Evolutionary conservation across 2,888 invertebrate genomes (phyloP).

Genomic region (Drosophila subsilvestris): DNA sequence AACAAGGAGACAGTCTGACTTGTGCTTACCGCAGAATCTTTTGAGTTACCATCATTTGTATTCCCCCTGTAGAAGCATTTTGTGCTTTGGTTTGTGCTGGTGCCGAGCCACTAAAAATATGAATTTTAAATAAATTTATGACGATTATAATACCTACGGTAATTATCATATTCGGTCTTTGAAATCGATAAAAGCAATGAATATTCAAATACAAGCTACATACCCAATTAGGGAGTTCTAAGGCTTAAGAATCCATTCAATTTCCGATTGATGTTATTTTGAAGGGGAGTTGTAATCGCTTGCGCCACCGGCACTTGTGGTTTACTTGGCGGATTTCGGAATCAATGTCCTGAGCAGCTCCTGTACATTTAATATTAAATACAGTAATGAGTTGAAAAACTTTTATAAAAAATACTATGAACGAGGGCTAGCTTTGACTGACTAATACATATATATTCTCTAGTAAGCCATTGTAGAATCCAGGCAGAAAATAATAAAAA

Average conservation of each 20-base stretch:
- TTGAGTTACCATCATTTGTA: conserved; percentile 55
- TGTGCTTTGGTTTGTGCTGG: conserved; percentile 51
- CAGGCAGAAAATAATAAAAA: not conserved
- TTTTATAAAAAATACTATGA: not conserved
- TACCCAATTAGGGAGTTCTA: conserved; percentile 84
- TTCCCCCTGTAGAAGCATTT: conserved; percentile 36
- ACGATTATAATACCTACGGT: not conserved
- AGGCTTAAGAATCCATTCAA: conserved; percentile 83
- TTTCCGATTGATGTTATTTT: conserved; percentile 83
- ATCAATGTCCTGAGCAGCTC: conserved; percentile 81
- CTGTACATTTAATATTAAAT: conserved; percentile 23
- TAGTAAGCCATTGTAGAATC: not conserved
- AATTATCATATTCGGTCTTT: not conserved
- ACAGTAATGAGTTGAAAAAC: not conserved
- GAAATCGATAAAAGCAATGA: not conserved
- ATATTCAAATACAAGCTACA: conserved; percentile 41
- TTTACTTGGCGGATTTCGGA: conserved; percentile 70
- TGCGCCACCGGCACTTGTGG: conserved; percentile 62
- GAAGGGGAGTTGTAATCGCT: conserved; percentile 74
- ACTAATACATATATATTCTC: not conserved
- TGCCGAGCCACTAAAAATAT: conserved; percentile 41
- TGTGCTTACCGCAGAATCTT: conserved; percentile 62
- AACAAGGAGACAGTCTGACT: no score
- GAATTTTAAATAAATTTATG: not conserved
- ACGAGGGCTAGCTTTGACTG: no score